Base-by-base conservation (phyloP, 1,140 invertebrate species). In the Drosophila pruinosa region DNA sequence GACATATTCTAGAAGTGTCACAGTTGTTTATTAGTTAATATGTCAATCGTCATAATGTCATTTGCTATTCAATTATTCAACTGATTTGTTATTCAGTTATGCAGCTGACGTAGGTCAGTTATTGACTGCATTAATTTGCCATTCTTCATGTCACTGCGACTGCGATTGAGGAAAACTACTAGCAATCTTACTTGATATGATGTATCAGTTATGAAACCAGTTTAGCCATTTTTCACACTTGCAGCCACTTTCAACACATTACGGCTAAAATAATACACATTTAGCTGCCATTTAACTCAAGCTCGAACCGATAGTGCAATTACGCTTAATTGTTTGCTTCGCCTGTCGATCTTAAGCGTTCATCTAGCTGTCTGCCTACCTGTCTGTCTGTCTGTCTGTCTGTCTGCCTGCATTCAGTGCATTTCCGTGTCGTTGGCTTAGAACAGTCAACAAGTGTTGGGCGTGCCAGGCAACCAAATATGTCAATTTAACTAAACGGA, bases 151-250 rank as follows among this genome's bases (percentile, higher is more conserved):
- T 26, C 36, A 45, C 36, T 24, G 15, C n/a, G 57, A 75, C 64
- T 77, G 74, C 54, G n/a, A 86, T 86, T 71, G 54, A 88, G 82
- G 82, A 88, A 86, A 86, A 88, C 75, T 65, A 75, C 81, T 69
- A 14, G 15, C 12, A 28, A 19, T 41, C 12, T 12, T 26, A 26
- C 10, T 19, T 17, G 22, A 15, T 17, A 12, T 22, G 24, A 10
- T 15, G 22, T 19, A 41, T 43, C 64, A 2, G 75, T 68, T 53
- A 68, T 45, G 68, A 83, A 81, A 86, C 81, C 68, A 53, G 81
- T 86, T 86, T 77, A 45, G 14, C 5, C 10, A 14, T 38, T 54
- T 75, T 52, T 75, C 75, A 81, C 73, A 82, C 65, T 72, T 48
- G 31, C 57, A 56, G n/a, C n/a, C 72, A 45, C 39, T 28, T 15